Conservation (phyloP, 1,140 invertebrate genomes). For the Odontomachus brunneus region DNA sequence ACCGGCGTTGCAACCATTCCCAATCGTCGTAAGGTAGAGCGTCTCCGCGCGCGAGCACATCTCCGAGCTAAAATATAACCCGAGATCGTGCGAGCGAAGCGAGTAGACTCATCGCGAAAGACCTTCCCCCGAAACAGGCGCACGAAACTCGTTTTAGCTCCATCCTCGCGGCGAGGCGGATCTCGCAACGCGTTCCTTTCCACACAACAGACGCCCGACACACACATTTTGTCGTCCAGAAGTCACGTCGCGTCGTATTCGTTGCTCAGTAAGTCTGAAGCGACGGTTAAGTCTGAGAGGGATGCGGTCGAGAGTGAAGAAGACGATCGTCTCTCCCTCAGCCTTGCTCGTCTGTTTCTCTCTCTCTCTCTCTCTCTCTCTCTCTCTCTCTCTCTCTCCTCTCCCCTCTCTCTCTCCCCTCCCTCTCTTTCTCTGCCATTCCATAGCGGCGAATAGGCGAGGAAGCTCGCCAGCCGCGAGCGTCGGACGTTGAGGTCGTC, state of each 20-base stretch:
- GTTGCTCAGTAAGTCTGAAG: slow-evolving; percentile 39
- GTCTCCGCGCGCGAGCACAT: neutral
- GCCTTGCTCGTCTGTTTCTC: too few relatives aligned
- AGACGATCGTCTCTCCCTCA: neutral
- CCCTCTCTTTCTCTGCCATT: neutral
- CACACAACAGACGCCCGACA: slow-evolving; percentile 44
- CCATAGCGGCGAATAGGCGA: slow-evolving; percentile 32
- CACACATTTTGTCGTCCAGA: slow-evolving; percentile 59
- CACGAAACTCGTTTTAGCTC: slow-evolving; percentile 61
- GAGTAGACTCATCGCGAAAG: slow-evolving; percentile 56
- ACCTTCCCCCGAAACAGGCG: slow-evolving; percentile 57
- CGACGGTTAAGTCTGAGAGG: too few relatives aligned
- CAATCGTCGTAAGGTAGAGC: slow-evolving; percentile 17
- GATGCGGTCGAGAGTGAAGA: neutral
- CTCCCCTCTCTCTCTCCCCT: neutral
- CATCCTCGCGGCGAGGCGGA: slow-evolving; percentile 54
- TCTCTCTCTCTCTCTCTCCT: neutral
- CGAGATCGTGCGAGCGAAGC: slow-evolving; percentile 37
- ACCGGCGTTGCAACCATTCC: slow-evolving; percentile 7
- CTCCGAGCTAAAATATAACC: slow-evolving; percentile 50
- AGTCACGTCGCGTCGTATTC: slow-evolving; percentile 59
- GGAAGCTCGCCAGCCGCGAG: slow-evolving; percentile 11
- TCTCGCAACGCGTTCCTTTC: slow-evolving; percentile 54
- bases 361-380: slow-evolving; percentile 6
- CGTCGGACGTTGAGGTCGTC: slow-evolving; percentile 26